Conservation (phyloP, 2,113 vertebrate species). For the Promerops cafer region DNA sequence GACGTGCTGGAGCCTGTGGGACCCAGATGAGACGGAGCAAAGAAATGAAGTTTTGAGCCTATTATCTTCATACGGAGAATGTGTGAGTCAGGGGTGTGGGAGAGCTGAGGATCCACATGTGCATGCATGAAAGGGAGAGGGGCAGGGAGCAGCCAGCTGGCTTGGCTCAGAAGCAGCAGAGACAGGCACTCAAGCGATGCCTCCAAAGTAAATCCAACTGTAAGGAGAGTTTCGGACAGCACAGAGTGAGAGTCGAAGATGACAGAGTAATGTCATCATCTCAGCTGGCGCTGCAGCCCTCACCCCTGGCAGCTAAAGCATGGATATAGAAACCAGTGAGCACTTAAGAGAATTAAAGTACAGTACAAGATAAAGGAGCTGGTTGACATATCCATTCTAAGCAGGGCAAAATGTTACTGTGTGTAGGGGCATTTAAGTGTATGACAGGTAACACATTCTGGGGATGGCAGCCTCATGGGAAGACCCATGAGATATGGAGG, state of each 20-base stretch:
- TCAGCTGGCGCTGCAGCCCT: not conserved
- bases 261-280: not conserved
- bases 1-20: fast-evolving
- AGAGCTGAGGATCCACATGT: not conserved
- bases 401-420: not conserved
- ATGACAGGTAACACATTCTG: not conserved
- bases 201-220: not conserved
- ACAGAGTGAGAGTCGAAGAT: not conserved
- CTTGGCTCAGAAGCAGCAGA: not conserved
- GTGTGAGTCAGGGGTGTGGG: not conserved
- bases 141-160: not conserved
- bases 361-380: not conserved
- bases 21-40: not conserved
- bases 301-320: not conserved
- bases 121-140: not conserved
- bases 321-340: not conserved
- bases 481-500: not conserved
- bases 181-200: fast-evolving
- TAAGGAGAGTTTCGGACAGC: not conserved
- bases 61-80: not conserved
- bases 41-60: not conserved
- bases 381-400: not conserved
- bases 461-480: not conserved
- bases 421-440: fast-evolving
- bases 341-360: not conserved